Evolutionary conservation across 2,113 vertebrate genomes (phyloP).

Genomic region (Uria aalge): DNA sequence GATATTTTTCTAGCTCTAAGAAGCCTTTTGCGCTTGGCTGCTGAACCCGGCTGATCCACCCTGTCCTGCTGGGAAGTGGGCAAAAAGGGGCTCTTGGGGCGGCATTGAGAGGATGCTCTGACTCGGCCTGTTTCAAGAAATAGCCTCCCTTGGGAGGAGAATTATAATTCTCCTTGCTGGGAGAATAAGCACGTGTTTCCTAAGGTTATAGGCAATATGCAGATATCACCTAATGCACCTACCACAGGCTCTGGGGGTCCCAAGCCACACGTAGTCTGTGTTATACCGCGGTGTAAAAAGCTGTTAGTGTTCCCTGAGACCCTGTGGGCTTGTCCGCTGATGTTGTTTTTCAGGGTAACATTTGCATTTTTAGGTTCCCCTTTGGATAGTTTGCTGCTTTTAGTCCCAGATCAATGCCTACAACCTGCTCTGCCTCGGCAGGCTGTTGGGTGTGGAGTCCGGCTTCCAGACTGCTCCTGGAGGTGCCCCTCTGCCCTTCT

Average conservation of each 20-base stretch:
- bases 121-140: background rate
- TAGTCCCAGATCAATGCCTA: background rate
- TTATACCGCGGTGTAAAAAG: rapidly evolving
- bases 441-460: background rate
- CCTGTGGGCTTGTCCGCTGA: background rate
- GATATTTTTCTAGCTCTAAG: background rate
- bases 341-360: background rate
- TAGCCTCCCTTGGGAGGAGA: background rate
- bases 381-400: background rate
- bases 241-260: rapidly evolving
- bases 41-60: background rate
- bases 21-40: background rate
- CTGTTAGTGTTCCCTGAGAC: background rate
- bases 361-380: background rate
- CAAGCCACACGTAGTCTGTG: no score
- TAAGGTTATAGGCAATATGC: no score
- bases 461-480: background rate
- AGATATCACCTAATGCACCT: no score
- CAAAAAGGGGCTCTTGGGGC: background rate
- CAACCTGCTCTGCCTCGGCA: background rate
- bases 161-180: background rate
- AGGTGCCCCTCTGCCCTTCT: background rate
- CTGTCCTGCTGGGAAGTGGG: background rate
- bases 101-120: background rate
- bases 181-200: background rate